phyloP scores from a whole-genome alignment of 2,888 invertebrate genomes.

The Sympetrum striolatum region DNA sequence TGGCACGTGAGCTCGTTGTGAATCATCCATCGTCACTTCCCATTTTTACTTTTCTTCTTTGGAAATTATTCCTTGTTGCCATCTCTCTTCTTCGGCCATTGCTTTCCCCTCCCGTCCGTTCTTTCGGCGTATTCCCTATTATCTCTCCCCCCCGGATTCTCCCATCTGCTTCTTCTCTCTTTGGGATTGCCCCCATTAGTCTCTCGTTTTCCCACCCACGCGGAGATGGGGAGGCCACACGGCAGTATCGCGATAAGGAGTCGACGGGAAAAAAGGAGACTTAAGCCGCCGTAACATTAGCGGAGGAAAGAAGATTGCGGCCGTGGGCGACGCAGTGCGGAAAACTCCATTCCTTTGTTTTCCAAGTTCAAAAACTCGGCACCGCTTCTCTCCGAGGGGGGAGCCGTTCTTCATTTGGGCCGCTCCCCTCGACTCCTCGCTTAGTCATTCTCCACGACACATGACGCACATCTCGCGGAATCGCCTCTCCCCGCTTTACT shows the following conservation, averaged over 20 bases:
- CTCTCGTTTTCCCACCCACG: not conserved
- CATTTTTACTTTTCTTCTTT: too few relatives aligned
- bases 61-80: too few relatives aligned
- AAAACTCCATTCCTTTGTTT: conserved; percentile 34
- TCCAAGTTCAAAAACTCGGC: conserved; percentile 13
- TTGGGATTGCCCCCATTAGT: not conserved
- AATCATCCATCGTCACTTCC: too few relatives aligned
- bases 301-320: not conserved
- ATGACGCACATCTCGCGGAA: not conserved
- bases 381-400: not conserved
- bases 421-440: not conserved
- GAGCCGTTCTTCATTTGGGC: not conserved
- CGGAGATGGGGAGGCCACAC: not conserved
- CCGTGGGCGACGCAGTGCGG: conserved; percentile 6
- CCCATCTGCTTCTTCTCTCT: not conserved
- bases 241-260: not conserved
- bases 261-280: not conserved
- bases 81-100: too few relatives aligned
- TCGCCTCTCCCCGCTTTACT: not conserved
- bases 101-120: too few relatives aligned
- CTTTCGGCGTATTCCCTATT: too few relatives aligned
- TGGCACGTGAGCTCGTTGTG: too few relatives aligned
- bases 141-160: not conserved
- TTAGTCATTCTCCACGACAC: not conserved
- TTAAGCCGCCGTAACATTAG: conserved; percentile 4